These are phyloP conservation scores for Actinia tenebrosa DNA, from an alignment of 64 coral and sea anemone species.

Conservation along the genomic window DNA sequence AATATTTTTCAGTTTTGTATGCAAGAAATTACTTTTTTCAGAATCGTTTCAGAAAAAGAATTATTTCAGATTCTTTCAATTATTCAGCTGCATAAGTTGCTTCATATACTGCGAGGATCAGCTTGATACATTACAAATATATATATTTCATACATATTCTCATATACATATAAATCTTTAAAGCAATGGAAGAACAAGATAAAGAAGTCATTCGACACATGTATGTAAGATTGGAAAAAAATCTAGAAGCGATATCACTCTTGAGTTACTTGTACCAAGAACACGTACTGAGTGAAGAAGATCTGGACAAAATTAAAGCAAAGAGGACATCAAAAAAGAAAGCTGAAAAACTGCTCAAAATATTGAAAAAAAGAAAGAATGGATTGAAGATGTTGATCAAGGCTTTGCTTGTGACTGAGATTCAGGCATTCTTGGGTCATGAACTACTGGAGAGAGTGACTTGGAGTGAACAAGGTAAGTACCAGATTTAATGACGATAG, in stretches of 20 bases:
- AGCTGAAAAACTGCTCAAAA: conserved; percentile 23
- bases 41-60: too few relatives aligned
- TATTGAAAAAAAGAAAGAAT: conserved; percentile 11
- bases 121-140: too few relatives aligned
- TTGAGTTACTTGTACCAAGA: conserved; percentile 18
- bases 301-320: conserved; percentile 9
- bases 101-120: too few relatives aligned
- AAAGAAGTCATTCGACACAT: conserved; percentile 5
- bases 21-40: too few relatives aligned
- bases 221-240: conserved; percentile 11
- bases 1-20: background rate
- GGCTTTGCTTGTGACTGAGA: background rate
- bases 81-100: too few relatives aligned
- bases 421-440: conserved; percentile 14
- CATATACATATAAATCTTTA: too few relatives aligned
- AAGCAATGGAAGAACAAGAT: conserved; percentile 7
- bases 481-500: background rate
- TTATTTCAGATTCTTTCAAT: too few relatives aligned
- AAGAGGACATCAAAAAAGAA: conserved; percentile 1
- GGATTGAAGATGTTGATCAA: conserved; percentile 24
- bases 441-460: conserved; percentile 20
- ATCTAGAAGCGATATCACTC: conserved; percentile 8
- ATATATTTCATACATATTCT: background rate
- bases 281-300: conserved; percentile 14
- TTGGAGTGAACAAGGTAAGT: conserved; percentile 1